phyloP scores from a whole-genome alignment of 2,888 invertebrate genomes.

The Heliconius hortense region DNA sequence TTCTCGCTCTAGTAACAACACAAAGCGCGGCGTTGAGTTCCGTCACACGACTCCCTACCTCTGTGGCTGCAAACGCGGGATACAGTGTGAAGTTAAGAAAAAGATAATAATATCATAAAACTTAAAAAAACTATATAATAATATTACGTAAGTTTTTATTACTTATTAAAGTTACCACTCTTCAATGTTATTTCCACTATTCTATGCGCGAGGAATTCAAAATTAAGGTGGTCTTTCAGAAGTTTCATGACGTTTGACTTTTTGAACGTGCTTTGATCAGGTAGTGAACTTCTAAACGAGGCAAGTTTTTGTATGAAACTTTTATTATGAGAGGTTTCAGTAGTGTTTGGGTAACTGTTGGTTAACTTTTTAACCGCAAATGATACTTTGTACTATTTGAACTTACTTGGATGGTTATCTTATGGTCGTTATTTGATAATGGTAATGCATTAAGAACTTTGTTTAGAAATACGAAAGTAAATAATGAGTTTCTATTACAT shows the following conservation, averaged over 20 bases:
- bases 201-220: neutral
- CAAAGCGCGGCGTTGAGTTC: neutral
- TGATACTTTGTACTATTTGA: neutral
- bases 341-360: neutral
- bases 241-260: constrained; percentile 9
- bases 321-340: constrained; percentile 3
- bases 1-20: neutral
- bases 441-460: too few species aligned
- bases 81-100: neutral
- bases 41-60: neutral
- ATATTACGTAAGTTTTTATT: neutral
- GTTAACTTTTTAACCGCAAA: neutral
- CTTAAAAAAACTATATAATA: neutral
- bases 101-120: neutral
- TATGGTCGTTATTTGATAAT: neutral
- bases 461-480: too few species aligned
- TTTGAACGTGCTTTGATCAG: constrained; percentile 20
- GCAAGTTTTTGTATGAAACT: constrained; percentile 11
- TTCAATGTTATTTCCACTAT: constrained; percentile 1
- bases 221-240: neutral
- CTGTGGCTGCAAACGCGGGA: neutral
- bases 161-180: neutral
- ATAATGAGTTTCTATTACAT: too few species aligned
- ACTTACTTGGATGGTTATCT: neutral
- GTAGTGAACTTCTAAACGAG: constrained; percentile 11